Evolutionary conservation across 2,888 invertebrate species (phyloP).

Genomic region (Odontocolon sp.): DNA sequence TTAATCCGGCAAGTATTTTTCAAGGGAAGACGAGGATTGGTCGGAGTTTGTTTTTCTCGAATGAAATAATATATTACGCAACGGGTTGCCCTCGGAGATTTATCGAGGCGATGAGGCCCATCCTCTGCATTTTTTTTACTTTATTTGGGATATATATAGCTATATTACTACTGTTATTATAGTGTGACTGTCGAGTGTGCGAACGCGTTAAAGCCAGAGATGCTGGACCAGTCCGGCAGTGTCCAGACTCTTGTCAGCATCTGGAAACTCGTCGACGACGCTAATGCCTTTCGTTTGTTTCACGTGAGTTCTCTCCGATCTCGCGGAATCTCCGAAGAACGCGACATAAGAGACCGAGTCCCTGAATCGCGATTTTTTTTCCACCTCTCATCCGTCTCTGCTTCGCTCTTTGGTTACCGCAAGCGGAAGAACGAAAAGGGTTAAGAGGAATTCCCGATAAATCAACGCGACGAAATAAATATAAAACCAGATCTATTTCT

Average conservation of each 20-base stretch:
- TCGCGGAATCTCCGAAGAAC: slow-evolving; percentile 62
- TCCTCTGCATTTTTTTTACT: not conserved
- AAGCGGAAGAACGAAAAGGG: slow-evolving; percentile 10
- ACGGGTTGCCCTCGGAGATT: slow-evolving; percentile 16
- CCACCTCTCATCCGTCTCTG: not conserved
- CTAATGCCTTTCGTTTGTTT: slow-evolving; percentile 67
- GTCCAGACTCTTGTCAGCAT: too few species aligned
- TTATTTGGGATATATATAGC: not conserved
- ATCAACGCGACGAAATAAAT: slow-evolving; percentile 35
- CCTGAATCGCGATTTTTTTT: slow-evolving; percentile 52
- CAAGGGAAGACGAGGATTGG: not conserved
- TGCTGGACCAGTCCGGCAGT: slow-evolving; percentile 2
- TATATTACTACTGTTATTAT: slow-evolving; percentile 6
- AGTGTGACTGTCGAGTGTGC: slow-evolving; percentile 38
- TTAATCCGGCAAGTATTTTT: slow-evolving; percentile 15
- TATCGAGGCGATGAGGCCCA: slow-evolving; percentile 7
- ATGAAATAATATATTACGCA: slow-evolving; percentile 9
- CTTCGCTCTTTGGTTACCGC: not conserved
- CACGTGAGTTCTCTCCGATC: slow-evolving; percentile 34
- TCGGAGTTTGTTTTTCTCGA: not conserved
- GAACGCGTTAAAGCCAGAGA: slow-evolving; percentile 45
- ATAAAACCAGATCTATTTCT: not conserved
- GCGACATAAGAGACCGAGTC: slow-evolving; percentile 58
- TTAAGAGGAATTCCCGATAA: slow-evolving; percentile 42
- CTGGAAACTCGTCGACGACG: slow-evolving; percentile 40